Percentiles rank a stretch among this genome's conserved stretches.
Conservation (phyloP, 1,140 invertebrate species). For the Eurytemora carolleeae region DNA sequence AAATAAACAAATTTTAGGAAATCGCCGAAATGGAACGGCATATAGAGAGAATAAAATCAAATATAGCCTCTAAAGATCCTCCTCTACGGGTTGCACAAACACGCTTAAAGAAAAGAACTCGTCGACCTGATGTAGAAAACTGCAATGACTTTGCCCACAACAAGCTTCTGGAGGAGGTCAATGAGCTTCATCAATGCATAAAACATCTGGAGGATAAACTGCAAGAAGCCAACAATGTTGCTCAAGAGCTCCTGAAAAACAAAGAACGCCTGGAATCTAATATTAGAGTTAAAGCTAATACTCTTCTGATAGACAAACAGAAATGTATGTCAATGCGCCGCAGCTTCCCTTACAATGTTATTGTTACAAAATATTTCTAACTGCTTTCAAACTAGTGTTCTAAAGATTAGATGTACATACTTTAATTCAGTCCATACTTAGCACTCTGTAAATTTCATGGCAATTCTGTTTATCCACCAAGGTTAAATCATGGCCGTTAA, state of each 20-base stretch:
- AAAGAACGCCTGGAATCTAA: background rate
- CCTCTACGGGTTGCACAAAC: background rate
- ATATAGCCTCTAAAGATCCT: background rate
- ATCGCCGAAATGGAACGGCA: background rate
- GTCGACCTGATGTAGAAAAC: background rate
- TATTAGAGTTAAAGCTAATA: background rate
- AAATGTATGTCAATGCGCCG: background rate
- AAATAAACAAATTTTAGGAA: too few species aligned
- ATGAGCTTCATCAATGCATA: background rate
- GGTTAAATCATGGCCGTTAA: too few species aligned
- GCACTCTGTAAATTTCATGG: too few species aligned
- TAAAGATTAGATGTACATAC: too few species aligned
- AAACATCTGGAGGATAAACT: background rate
- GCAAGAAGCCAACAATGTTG: background rate
- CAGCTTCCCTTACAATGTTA: background rate
- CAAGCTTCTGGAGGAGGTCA: background rate
- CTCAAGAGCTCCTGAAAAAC: background rate
- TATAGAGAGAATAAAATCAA: background rate
- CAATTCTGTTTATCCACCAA: too few species aligned
- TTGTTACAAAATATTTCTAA: background rate
- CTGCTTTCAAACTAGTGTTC: too few species aligned
- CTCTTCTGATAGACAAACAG: background rate
- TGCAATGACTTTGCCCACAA: background rate
- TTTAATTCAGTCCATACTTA: too few species aligned
- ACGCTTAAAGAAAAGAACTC: background rate